Percentiles rank a stretch among this genome's conserved stretches.
These are phyloP conservation scores for Orthonevra nobilis DNA, from an alignment of 2,888 invertebrate species.

Conservation along the genomic window DNA sequence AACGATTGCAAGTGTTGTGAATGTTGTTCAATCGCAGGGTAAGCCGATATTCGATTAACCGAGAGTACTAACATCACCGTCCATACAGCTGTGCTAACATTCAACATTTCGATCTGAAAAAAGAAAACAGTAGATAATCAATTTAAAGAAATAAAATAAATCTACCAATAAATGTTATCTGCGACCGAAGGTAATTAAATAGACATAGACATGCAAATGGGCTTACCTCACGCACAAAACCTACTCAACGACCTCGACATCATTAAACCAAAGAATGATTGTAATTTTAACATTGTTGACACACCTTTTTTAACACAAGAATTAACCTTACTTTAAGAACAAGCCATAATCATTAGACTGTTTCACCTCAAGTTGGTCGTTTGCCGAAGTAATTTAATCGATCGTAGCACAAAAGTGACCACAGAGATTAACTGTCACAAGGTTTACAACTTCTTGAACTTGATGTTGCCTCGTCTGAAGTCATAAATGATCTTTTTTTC, in stretches of 20 bases:
- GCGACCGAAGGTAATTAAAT: too few relatives aligned
- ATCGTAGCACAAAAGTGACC: not conserved
- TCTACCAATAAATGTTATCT: too few relatives aligned
- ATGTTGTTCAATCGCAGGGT: constrained; percentile 26
- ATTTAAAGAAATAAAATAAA: too few relatives aligned
- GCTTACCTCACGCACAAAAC: not conserved
- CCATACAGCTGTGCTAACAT: not conserved
- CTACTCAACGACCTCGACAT: constrained; percentile 13
- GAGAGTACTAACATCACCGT: not conserved
- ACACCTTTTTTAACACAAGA: not conserved
- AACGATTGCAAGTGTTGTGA: constrained; percentile 35
- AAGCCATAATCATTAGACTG: not conserved
- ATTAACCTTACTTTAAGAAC: not conserved
- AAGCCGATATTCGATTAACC: not conserved
- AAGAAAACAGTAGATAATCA: not conserved
- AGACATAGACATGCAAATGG: too few relatives aligned
- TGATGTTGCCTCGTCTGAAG: not conserved
- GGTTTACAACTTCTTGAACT: constrained; percentile 23
- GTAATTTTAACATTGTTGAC: not conserved
- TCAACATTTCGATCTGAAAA: constrained; percentile 33
- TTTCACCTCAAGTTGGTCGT: not conserved
- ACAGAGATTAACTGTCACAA: constrained; percentile 12
- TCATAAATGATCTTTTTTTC: too few relatives aligned
- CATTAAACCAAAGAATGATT: not conserved
- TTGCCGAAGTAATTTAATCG: not conserved